Percentiles rank a stretch among this genome's conserved stretches.
phyloP scores from a whole-genome alignment of 2,113 vertebrate species.

The Callorhinus ursinus region DNA sequence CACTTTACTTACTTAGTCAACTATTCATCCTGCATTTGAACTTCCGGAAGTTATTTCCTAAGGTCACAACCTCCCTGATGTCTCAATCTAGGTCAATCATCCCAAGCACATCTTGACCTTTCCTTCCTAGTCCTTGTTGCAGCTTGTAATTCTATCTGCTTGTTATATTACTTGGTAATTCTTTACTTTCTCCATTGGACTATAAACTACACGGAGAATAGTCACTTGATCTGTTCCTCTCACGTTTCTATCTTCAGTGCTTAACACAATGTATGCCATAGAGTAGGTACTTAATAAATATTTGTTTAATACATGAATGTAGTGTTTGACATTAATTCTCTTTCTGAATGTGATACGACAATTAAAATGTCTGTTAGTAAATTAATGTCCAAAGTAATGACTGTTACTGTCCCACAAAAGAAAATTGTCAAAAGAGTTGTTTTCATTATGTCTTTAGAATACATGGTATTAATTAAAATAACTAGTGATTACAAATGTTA shows the following conservation, averaged over 20 bases:
- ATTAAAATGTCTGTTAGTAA: background rate
- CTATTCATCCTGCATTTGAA: background rate
- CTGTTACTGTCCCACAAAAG: background rate
- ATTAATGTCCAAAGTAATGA: background rate
- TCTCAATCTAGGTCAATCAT: background rate
- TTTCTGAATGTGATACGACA: background rate
- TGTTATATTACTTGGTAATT: background rate
- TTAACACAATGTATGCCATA: background rate
- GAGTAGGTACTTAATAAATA: background rate
- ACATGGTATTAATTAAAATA: conserved; percentile 3
- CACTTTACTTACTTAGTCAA: background rate
- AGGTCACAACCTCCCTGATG: background rate
- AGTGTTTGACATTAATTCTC: background rate
- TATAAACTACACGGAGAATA: background rate
- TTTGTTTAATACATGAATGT: background rate
- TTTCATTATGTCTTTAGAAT: background rate
- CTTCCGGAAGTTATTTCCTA: background rate
- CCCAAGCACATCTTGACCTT: background rate
- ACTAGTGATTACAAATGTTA: background rate
- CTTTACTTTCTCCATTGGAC: background rate
- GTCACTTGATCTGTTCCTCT: background rate
- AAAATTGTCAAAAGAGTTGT: background rate
- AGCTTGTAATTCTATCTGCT: background rate
- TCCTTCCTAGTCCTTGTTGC: background rate
- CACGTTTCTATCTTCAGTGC: background rate